Evolutionary conservation across 2,888 invertebrate genomes (phyloP).

Genomic region (Eupithecia centaureata): DNA sequence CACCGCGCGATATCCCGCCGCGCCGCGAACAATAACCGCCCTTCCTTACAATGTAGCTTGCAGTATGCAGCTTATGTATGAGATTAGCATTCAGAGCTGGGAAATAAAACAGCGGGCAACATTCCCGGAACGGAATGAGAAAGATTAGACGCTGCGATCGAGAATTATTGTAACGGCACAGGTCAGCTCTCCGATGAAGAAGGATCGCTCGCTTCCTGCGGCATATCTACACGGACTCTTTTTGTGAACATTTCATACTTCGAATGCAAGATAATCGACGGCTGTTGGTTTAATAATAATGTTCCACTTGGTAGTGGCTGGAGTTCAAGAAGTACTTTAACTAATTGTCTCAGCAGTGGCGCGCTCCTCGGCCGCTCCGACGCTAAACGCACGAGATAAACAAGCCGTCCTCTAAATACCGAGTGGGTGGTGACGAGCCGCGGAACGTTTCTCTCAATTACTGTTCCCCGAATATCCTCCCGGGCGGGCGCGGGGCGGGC

Average conservation of each 20-base stretch:
- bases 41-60: not conserved
- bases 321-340: not conserved
- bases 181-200: not conserved
- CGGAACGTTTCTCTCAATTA: slow-evolving; percentile 10
- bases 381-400: slow-evolving; percentile 5
- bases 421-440: slow-evolving; percentile 6
- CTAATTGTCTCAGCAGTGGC: not conserved
- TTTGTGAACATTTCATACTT: not conserved
- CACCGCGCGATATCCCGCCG: not conserved
- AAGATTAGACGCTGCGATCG: not conserved
- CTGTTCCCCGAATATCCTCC: slow-evolving; percentile 38
- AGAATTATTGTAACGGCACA: slow-evolving; percentile 4
- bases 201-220: not conserved
- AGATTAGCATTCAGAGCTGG: slow-evolving; percentile 23
- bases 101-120: slow-evolving; percentile 19
- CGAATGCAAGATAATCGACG: not conserved
- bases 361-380: too few species aligned
- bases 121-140: slow-evolving; percentile 7
- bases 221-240: not conserved
- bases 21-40: not conserved
- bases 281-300: not conserved
- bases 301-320: not conserved
- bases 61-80: slow-evolving; percentile 2
- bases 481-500: slow-evolving; percentile 26
- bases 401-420: slow-evolving; percentile 9